Evolutionary conservation across 2,113 vertebrate species (phyloP), one percentile per base, ranked within the genome.

Genomic region (Ophiodon elongatus): DNA sequence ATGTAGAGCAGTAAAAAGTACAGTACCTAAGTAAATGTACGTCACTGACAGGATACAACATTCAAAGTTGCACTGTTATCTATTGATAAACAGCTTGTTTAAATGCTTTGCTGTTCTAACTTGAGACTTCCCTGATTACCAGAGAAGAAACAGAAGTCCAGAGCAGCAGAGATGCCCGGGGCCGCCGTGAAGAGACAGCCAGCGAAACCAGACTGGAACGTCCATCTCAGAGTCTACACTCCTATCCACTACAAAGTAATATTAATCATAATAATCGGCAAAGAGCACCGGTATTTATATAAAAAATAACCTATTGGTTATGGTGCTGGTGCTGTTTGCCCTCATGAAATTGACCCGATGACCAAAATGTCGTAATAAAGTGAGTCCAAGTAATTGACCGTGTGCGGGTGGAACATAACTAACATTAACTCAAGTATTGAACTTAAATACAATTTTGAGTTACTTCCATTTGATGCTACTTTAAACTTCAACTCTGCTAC

Each of bases 131-230:
- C 2, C 6, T 77, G 5, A n/a, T 72, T 27, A 4, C 39, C 75
- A 94, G 94, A 83, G 83, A 93, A 90, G 70, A 76, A 83, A 77
- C 88, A 62, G 85, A 84, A 72, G 83, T 75, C 29, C 83, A 91
- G 89, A 79, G 76, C 75, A 57, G 50, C 84, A 15, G 79, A 78
- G 71, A 93, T 90, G 85, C 50, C 88, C 25, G 66, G 88, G 6
- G 27, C 76, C n/a, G 78, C 76, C 23, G 6, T 71, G 19, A 92
- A 84, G 78, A 96, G 81, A 80, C 86, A 73, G 7, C 82, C 89
- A 14, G 62, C 83, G n/a, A 85, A 74, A 62, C 87, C 90, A 27
- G 91, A 92, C 64, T 91, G 93, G 95, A 96, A 94, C 66, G 85
- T 73, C 21, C 92, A 93, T 39, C 85, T 89, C 64, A 88, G 79